A percentile compares a stretch with the other conserved stretches of the same genome.
Conservation (phyloP, 2,888 invertebrate genomes). For the Tipula vernalis region DNA sequence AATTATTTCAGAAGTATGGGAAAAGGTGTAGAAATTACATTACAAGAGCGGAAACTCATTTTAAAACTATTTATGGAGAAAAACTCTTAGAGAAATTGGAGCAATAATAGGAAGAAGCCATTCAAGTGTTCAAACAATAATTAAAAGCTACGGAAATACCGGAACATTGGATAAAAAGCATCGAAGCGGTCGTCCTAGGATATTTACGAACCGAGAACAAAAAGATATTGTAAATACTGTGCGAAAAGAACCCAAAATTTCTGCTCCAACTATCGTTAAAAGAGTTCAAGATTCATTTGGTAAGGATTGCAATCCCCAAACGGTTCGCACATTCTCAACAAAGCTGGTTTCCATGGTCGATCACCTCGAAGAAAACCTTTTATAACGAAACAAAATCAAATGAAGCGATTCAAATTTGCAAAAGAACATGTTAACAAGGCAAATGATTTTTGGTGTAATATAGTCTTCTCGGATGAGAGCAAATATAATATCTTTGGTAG, state of each 20-base stretch:
- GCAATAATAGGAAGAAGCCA: neutral
- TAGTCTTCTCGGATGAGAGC: too few relatives aligned
- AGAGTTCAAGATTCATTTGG: neutral
- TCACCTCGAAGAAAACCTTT: too few relatives aligned
- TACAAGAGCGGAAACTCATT: neutral
- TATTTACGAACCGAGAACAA: neutral
- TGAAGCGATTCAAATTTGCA: constrained; percentile 12
- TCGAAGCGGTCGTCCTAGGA: neutral
- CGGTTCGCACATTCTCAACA: neutral
- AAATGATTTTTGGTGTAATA: too few relatives aligned
- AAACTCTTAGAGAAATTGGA: neutral
- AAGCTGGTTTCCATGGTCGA: too few relatives aligned
- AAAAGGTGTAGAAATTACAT: too few relatives aligned
- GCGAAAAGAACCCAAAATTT: neutral
- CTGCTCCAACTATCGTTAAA: neutral
- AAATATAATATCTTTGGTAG: too few relatives aligned
- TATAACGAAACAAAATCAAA: neutral
- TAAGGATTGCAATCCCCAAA: neutral
- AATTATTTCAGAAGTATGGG: neutral
- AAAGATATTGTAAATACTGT: neutral
- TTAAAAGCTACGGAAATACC: neutral
- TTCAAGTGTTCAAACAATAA: neutral
- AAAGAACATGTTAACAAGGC: constrained; percentile 9
- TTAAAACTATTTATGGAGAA: neutral
- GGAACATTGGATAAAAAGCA: neutral